Base-by-base conservation (phyloP, 1,140 invertebrate genomes). In the Macrobrachium rosenbergii region DNA sequence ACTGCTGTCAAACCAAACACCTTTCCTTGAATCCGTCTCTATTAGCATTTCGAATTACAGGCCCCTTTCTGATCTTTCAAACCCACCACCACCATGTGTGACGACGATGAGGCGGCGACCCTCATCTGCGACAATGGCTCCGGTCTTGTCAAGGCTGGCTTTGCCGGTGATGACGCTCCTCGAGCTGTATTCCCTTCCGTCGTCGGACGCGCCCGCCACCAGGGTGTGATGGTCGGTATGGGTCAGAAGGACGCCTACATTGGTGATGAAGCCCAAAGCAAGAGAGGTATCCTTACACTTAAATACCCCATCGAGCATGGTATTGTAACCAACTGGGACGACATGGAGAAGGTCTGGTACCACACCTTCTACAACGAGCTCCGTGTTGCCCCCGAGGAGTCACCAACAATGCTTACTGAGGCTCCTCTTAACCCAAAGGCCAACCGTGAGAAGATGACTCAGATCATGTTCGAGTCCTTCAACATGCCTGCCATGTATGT, bases 311-410 rank as follows among this genome's bases (percentile, higher is more conserved):
- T 98, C 93, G 97, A 98, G 92, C 97, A 98, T 94, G 97, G 97
- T 91, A 97, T 98, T 92, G 96, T 98, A 91, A 98, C 97, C 92
- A 98, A 98, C 95, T 98, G 97, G 97, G 97, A 98, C 91, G 97
- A 98, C 92, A 98, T 99, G 97, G 97, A 98, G 92, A 98, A 98
- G 92, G 97, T 98, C 92, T 98, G 97, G 97, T 97, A 98, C 93
- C 96, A 98, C 93, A 96, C 96, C 88, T 98, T 98, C 93, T 98
- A 98, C 94, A 98, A 98, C 91, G 98, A 99, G 93, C 94, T 99
- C 90, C 96, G 97, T 93, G 97, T 98, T 87, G 97, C 97, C 67
- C 98, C 98, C 14, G 97, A 98, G 92, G 97, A 98, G 91, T 96
- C 98, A 91, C 96, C 97, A 73, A 96, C 98, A 10, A 94, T 99